Percentiles rank a stretch among this genome's conserved stretches.
Conservation (phyloP, 1,140 invertebrate genomes). For the Nixonia krombeini region DNA sequence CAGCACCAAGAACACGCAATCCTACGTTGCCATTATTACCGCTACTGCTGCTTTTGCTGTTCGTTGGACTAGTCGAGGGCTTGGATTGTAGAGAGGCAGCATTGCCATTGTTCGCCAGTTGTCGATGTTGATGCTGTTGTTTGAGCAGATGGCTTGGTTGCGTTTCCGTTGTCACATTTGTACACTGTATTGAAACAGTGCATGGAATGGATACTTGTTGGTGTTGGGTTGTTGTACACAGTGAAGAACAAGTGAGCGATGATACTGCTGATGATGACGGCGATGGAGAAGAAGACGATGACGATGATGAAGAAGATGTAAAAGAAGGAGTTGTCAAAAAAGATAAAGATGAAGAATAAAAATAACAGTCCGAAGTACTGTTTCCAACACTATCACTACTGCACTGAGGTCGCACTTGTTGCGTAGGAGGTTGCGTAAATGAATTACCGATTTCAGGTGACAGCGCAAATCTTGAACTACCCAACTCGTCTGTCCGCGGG, state of each 20-base stretch:
- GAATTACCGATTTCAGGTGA: constrained; percentile 51
- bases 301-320: constrained; percentile 14
- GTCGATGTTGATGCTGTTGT: constrained; percentile 55
- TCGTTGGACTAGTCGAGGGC: constrained; percentile 68
- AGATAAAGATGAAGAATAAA: constrained; percentile 13
- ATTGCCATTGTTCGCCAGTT: constrained; percentile 59
- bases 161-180: constrained; percentile 38
- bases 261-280: constrained; percentile 10
- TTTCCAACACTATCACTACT: constrained; percentile 63
- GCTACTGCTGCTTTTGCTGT: constrained; percentile 55
- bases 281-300: constrained; percentile 10
- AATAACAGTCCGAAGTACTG: constrained; percentile 50
- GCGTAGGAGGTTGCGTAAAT: constrained; percentile 42
- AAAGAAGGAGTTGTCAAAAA: constrained; percentile 6
- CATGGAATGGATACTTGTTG: constrained; percentile 3
- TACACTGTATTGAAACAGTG: constrained; percentile 2
- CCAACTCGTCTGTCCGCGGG: constrained; percentile 60
- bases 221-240: constrained; percentile 16
- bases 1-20: constrained; percentile 48
- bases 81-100: constrained; percentile 65
- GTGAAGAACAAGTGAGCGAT: constrained; percentile 32
- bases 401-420: constrained; percentile 60
- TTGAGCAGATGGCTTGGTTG: constrained; percentile 50
- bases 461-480: constrained; percentile 63
- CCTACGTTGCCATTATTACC: constrained; percentile 40